phyloP scores from a whole-genome alignment of 2,888 invertebrate genomes.

The Pristionchus arcanus region DNA sequence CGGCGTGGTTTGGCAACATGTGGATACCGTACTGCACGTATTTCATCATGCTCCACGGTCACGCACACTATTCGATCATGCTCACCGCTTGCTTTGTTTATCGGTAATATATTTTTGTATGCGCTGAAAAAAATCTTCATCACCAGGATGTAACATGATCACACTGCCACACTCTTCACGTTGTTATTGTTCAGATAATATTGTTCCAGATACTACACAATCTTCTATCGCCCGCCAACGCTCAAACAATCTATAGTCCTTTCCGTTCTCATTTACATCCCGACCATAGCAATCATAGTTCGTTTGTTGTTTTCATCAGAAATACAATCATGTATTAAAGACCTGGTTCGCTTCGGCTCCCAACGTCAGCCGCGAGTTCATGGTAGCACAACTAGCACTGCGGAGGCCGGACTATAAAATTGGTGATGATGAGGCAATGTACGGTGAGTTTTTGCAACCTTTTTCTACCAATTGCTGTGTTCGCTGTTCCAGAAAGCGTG shows the following conservation, averaged over 20 bases:
- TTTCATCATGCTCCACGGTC: slow-evolving; percentile 6
- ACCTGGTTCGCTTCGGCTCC: not conserved
- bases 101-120: too few relatives aligned
- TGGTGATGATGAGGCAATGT: not conserved
- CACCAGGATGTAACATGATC: too few relatives aligned
- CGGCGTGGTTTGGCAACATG: not conserved
- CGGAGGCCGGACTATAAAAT: not conserved
- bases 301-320: not conserved
- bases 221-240: not conserved
- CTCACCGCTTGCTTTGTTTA: not conserved
- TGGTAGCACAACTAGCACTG: not conserved
- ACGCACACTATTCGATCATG: slow-evolving; percentile 23
- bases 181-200: not conserved
- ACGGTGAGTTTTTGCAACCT: not conserved
- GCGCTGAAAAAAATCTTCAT: too few relatives aligned
- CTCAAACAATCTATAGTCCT: not conserved
- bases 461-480: too few relatives aligned
- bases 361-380: not conserved
- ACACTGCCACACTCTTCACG: too few relatives aligned
- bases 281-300: not conserved
- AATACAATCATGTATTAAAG: not conserved
- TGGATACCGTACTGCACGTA: not conserved
- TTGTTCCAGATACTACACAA: not conserved
- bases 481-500: too few relatives aligned
- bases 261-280: not conserved